These are phyloP conservation scores for Daktulosphaira vitifoliae DNA, from an alignment of 1,140 invertebrate species.

Conservation along the genomic window DNA sequence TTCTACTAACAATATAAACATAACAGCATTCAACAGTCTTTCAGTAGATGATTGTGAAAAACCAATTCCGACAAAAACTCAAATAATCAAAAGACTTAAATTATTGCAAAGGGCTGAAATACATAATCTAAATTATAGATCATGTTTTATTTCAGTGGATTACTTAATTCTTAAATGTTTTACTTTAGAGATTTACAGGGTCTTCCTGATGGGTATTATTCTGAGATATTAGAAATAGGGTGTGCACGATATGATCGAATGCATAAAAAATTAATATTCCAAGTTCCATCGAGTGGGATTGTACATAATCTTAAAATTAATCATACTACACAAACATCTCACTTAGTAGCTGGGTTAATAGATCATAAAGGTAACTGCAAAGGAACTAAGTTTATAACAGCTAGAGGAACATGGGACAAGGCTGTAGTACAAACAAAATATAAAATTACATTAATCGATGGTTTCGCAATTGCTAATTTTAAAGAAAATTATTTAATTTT, in stretches of 20 bases:
- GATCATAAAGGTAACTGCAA: neutral
- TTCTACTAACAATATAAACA: too few relatives aligned
- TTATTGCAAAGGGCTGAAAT: too few relatives aligned
- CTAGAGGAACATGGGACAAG: neutral
- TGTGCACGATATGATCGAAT: neutral
- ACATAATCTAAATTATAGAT: too few relatives aligned
- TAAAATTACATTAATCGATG: neutral
- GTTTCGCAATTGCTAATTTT: neutral
- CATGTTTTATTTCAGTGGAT: neutral
- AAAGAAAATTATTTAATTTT: too few relatives aligned
- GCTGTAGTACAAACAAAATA: too few relatives aligned
- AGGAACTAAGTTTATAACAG: neutral
- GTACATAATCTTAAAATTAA: neutral
- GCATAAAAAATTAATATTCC: neutral
- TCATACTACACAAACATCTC: neutral
- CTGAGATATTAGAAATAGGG: neutral
- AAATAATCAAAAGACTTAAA: too few relatives aligned
- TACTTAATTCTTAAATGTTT: neutral
- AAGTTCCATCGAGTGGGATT: neutral
- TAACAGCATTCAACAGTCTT: too few relatives aligned
- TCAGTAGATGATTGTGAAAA: too few relatives aligned
- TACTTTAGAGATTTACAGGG: too few relatives aligned
- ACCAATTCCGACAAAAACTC: too few relatives aligned
- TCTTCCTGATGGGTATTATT: neutral
- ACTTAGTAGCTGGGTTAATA: neutral